Conservation (phyloP, 2,888 invertebrate species). For the Drosophila hamatofila region DNA sequence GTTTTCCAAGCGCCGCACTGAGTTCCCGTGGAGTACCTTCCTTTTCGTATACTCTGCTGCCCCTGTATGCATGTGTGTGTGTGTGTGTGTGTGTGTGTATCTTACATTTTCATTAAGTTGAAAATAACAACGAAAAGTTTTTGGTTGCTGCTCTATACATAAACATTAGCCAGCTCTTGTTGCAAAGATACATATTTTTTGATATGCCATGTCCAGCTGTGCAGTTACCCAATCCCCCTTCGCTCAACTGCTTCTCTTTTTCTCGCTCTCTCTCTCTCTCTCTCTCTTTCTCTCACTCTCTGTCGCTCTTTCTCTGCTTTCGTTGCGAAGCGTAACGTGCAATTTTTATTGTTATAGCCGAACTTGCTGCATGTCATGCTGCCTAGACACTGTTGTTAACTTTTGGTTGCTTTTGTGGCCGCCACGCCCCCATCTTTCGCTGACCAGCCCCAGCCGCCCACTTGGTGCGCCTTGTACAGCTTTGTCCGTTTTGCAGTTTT, state of each 20-base stretch:
- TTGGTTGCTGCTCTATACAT: constrained; percentile 40
- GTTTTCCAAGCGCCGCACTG: neutral
- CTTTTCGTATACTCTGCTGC: neutral
- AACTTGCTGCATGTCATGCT: constrained; percentile 66
- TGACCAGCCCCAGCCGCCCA: constrained; percentile 9
- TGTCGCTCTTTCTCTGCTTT: neutral
- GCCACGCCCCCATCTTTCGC: constrained; percentile 22
- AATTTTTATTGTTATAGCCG: constrained; percentile 73
- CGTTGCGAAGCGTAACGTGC: constrained; percentile 66
- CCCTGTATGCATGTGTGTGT: constrained; percentile 2
- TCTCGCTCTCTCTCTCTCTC: neutral
- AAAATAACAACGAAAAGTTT: constrained; percentile 74
- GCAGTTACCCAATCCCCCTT: constrained; percentile 11
- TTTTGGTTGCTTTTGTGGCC: constrained; percentile 58
- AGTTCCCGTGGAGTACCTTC: constrained; percentile 9
- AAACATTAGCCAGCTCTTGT: constrained; percentile 18
- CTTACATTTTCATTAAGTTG: constrained; percentile 76
- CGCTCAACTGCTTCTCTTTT: neutral
- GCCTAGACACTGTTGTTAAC: constrained; percentile 67
- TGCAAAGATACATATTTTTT: constrained; percentile 65
- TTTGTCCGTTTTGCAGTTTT: constrained; percentile 23
- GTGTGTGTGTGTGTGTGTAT: constrained; percentile 30
- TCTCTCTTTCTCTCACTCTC: neutral
- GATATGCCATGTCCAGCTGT: constrained; percentile 75
- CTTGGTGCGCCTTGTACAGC: constrained; percentile 6